Percentiles rank a stretch among this genome's conserved stretches.
phyloP scores from a whole-genome alignment of 2,113 vertebrate species.

The Burhinus oedicnemus region DNA sequence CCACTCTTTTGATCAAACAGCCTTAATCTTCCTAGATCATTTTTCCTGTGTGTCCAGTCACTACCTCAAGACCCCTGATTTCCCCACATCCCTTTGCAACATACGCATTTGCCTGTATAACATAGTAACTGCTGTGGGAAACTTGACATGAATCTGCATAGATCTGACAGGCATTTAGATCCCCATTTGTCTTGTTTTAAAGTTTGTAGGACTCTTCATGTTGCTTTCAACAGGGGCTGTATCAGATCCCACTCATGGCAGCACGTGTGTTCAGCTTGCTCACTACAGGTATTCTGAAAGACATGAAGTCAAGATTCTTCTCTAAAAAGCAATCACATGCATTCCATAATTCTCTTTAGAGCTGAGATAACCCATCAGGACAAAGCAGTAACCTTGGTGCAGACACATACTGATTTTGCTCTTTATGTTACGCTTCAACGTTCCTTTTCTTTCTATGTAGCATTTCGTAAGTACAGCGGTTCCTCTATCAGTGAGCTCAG shows the following conservation, averaged over 20 bases:
- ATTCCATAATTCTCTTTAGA: background rate
- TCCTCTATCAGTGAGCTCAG: background rate
- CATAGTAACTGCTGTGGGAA: background rate
- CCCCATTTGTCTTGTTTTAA: background rate
- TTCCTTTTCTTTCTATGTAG: background rate
- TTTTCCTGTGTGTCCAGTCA: background rate
- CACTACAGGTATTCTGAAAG: background rate
- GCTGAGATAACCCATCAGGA: background rate
- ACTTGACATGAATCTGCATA: background rate
- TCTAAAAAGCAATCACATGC: background rate
- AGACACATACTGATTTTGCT: background rate
- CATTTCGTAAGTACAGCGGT: background rate
- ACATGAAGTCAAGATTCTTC: background rate
- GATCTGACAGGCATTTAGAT: background rate
- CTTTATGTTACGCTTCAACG: background rate
- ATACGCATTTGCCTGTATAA: background rate
- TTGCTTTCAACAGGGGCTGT: fast-evolving
- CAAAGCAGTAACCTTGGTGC: background rate
- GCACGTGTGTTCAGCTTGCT: background rate
- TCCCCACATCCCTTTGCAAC: background rate
- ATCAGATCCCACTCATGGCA: background rate
- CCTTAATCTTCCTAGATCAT: background rate
- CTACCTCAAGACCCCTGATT: background rate
- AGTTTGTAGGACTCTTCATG: background rate
- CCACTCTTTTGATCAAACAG: background rate